These are phyloP conservation scores for Ochropleura plecta DNA, from an alignment of 2,888 invertebrate genomes.

Conservation along the genomic window DNA sequence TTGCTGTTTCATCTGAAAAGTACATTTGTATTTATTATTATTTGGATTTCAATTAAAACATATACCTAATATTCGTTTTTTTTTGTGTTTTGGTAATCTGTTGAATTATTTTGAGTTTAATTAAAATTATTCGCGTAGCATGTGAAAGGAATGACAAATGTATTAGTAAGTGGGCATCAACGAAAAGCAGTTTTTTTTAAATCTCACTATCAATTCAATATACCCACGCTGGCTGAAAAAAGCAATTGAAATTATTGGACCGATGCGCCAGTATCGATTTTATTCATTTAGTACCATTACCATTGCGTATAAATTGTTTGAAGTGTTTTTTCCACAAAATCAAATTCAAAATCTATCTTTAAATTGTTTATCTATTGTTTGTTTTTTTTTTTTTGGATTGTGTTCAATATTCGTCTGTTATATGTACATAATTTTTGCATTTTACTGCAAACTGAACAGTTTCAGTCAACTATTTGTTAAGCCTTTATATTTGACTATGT, in stretches of 20 bases:
- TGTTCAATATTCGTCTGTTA: too few species aligned
- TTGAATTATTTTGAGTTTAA: not conserved
- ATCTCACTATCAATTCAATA: not conserved
- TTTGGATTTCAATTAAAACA: not conserved
- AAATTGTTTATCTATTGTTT: too few species aligned
- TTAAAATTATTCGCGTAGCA: too few species aligned
- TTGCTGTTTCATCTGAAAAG: slow-evolving; percentile 20
- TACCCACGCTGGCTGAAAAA: not conserved
- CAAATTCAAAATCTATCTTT: too few species aligned
- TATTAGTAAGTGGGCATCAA: not conserved
- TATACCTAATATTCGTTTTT: not conserved
- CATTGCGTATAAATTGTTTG: not conserved
- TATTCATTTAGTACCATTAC: not conserved
- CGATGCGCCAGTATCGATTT: not conserved
- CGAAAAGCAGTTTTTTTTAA: not conserved
- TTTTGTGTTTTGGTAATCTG: not conserved
- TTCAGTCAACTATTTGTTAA: too few species aligned
- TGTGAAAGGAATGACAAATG: not conserved
- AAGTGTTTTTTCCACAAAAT: too few species aligned
- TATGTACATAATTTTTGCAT: too few species aligned
- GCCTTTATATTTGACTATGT: too few species aligned
- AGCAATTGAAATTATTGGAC: not conserved
- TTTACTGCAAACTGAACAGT: too few species aligned
- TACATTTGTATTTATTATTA: not conserved
- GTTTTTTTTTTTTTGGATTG: too few species aligned